A percentile compares a stretch with the other conserved stretches of the same genome.
These are phyloP conservation scores for Marmota monax DNA, from an alignment of 2,113 vertebrate species.

Conservation along the genomic window DNA sequence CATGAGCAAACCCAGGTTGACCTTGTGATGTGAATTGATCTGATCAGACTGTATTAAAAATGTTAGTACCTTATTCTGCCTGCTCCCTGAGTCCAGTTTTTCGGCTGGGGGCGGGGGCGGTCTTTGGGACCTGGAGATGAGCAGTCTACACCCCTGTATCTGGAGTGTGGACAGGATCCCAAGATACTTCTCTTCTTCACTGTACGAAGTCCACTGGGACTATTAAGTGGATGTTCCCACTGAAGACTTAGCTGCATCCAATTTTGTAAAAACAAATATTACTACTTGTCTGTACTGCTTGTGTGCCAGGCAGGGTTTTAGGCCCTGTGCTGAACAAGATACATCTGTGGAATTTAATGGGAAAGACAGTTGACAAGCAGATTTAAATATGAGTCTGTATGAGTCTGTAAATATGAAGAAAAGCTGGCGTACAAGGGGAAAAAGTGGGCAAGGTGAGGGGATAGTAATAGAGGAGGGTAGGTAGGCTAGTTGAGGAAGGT, in stretches of 20 bases:
- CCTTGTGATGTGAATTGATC: conserved; percentile 86
- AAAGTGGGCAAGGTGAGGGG: not conserved
- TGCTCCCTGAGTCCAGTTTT: conserved; percentile 86
- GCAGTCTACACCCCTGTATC: not conserved
- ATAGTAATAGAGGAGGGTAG: not conserved
- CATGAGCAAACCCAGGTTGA: conserved; percentile 84
- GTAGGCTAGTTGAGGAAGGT: not conserved
- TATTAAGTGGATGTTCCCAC: not conserved
- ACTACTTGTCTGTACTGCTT: not conserved
- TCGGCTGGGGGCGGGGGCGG: conserved; percentile 49
- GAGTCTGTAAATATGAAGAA: too few relatives aligned
- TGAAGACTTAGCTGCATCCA: not conserved
- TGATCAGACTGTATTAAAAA: conserved; percentile 91
- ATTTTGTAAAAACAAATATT: not conserved
- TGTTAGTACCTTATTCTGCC: conserved; percentile 87
- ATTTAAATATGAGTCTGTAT: not conserved
- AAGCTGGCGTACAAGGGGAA: not conserved
- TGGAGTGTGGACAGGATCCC: not conserved
- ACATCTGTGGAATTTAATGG: not conserved
- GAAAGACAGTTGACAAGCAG: not conserved
- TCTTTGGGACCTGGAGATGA: not conserved
- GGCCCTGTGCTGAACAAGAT: not conserved
- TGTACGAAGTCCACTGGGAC: not conserved
- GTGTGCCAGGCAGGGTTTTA: not conserved
- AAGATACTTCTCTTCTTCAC: not conserved